Evolutionary conservation across 1,140 invertebrate genomes (phyloP), one percentile per base, ranked within the genome.

Genomic region (Drosophila truncata): DNA sequence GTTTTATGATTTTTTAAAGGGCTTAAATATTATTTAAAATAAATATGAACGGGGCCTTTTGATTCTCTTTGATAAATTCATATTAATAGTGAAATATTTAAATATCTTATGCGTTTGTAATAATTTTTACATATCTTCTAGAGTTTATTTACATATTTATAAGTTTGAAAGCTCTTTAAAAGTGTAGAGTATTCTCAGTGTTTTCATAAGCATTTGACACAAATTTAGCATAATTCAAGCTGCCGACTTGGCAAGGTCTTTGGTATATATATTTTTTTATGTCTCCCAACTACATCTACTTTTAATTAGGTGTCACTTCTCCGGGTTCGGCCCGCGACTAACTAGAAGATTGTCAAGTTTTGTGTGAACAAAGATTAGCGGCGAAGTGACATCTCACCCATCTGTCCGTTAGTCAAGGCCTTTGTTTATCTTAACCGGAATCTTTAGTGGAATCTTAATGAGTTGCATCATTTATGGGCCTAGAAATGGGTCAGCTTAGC

Each of bases 361-460:
- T 39, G 64, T 87, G 83, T 61, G 64, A 83, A 55, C 49, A 27
- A 58, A 88, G 83, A 87, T 88, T 80, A 83, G 83, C 67, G 80
- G 58, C 65, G 70, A 74, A 63, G 73, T 66, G 78, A 82, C 69
- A 78, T 61, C 57, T 69, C 58, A 41, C 44, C 39, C 39, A 49
- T 46, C 47, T 42, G 37, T 31, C 79, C 80, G 84, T 88, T 87
- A 83, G 84, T n/a, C 35, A 52, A 20, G 44, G 60, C 63, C 46
- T 76, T 87, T 87, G 79, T 87, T 82, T 82, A 57, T 55, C 54
- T 78, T 52, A 55, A 50, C 35, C 47, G 39, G 37, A 23, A 67
- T 61, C 73, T 54, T 62, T 33, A 42, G 42, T 13, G 18, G 35
- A 52, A 77, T 81, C 67, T 70, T 73, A 77, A 78, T 85, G 39